Conservation (phyloP, 2,888 invertebrate genomes). For the Rotaria sp. region DNA sequence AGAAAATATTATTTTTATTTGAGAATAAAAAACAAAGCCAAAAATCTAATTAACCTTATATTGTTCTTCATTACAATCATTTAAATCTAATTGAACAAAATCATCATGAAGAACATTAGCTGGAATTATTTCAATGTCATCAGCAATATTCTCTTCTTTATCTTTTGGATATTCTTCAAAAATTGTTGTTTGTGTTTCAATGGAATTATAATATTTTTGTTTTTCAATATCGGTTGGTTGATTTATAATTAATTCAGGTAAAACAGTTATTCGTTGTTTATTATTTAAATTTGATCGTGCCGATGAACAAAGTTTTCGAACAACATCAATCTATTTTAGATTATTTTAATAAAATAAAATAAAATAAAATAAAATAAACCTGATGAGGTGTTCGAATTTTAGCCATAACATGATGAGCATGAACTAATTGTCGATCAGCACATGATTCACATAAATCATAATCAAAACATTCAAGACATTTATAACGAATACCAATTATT, state of each 20-base stretch:
- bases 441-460: not conserved
- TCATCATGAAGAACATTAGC: not conserved
- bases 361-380: not conserved
- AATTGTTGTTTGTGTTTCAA: not conserved
- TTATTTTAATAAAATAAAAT: not conserved
- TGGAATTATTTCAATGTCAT: not conserved
- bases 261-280: not conserved
- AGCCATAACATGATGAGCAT: not conserved
- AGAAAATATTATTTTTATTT: not conserved
- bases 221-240: not conserved
- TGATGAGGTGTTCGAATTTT: constrained; percentile 12
- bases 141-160: not conserved
- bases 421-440: not conserved
- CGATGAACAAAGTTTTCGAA: not conserved
- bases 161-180: not conserved
- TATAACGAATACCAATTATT: not conserved
- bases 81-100: not conserved
- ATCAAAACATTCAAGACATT: constrained; percentile 4
- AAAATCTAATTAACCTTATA: not conserved
- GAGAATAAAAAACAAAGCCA: not conserved
- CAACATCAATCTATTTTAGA: not conserved
- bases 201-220: not conserved
- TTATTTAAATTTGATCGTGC: not conserved
- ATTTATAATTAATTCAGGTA: not conserved
- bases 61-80: not conserved